Base-by-base conservation (phyloP, 2,888 invertebrate genomes). In the Leptodirus hochenwartii region DNA sequence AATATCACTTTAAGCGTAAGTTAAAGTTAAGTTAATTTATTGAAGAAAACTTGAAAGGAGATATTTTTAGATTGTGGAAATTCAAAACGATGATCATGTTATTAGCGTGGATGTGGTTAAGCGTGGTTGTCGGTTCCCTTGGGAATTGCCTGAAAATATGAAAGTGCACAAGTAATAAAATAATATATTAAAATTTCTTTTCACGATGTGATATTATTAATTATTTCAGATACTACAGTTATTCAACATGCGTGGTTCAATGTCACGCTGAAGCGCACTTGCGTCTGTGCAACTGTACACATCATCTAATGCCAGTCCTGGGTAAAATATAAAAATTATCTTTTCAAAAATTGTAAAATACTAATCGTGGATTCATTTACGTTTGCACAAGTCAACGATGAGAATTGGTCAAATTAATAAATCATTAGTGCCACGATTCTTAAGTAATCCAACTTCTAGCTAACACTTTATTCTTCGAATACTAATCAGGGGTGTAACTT, bases 221-320 rank as follows among this genome's bases (percentile, higher is more conserved):
- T n/a, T 48, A n/a, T n/a, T n/a, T n/a, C n/a, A n/a, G n/a, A n/a
- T n/a, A 51, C 14, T 71, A 70, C 42, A 64, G 69, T n/a, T 64
- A 65, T 41, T 64, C 65, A 12, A 59, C 62, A 0, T 72, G 72
- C 41, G 48, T 66, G 2, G 56, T 69, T 35, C 64, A 68, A 45
- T 69, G 68, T 40, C 61, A 66, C 33, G 63, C 63, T 0, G 46
- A 59, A 29, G 56, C 59, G 2, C 69, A 69, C 38, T 41, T 58
- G 1, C 46, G 51, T 4, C 42, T 56, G 5, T 72, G 72, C 41
- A 69, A 70, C 40, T 72, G 72, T 42, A 66, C 69, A 1, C 67
- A 69, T 45, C 69, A 70, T 44, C 59, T 65, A 29, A 63, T 69
- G 59, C 64, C 69, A 2, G 51, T 50, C 35, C 53, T 64, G 30